Evolutionary conservation across 2,113 vertebrate species (phyloP).

Genomic region (Phalacrocorax carbo): DNA sequence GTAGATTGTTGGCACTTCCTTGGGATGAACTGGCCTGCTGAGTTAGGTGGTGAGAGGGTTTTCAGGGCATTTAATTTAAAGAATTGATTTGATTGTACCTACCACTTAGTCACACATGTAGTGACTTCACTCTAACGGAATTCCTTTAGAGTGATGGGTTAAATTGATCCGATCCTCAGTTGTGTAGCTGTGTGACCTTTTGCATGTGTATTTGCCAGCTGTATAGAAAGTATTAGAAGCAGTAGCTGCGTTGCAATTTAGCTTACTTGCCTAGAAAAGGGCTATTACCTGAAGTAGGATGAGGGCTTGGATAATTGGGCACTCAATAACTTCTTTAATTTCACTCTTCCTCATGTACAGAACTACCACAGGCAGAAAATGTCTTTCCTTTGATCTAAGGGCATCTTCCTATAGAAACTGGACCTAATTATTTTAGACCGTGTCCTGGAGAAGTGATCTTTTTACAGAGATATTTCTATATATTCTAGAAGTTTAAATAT

Average conservation of each 20-base stretch:
- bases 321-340: not conserved
- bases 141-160: not conserved
- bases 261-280: fast-evolving
- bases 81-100: not conserved
- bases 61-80: not conserved
- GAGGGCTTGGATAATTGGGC: not conserved
- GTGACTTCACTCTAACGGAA: not conserved
- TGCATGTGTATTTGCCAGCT: not conserved
- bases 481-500: not conserved
- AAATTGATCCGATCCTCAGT: not conserved
- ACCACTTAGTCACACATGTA: fast-evolving
- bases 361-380: not conserved
- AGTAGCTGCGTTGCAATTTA: not conserved
- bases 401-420: fast-evolving
- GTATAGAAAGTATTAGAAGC: not conserved
- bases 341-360: not conserved
- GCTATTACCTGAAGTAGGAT: not conserved
- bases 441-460: not conserved
- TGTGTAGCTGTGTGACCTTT: not conserved
- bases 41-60: not conserved
- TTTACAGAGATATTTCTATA: not conserved
- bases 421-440: not conserved
- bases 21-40: not conserved
- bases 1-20: not conserved
- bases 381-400: not conserved